Conservation (phyloP, 2,888 invertebrate genomes). For the Sisyra terminalis region DNA sequence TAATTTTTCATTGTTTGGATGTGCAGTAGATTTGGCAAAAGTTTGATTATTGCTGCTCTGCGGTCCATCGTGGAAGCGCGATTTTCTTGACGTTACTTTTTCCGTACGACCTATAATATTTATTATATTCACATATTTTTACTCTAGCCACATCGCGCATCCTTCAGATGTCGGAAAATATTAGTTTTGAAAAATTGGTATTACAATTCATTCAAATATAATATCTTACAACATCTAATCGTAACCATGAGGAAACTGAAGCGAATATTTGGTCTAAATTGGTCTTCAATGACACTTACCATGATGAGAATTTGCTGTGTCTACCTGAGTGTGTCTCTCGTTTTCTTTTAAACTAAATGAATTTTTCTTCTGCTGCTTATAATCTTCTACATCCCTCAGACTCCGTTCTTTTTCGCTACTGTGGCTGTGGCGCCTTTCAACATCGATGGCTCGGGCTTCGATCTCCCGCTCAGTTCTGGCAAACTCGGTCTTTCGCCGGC, state of each 20-base stretch:
- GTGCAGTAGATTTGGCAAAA: not conserved
- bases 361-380: conserved; percentile 26
- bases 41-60: conserved; percentile 2
- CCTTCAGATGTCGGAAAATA: not conserved
- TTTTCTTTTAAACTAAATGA: conserved; percentile 22
- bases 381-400: conserved; percentile 21
- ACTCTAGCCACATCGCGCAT: not conserved
- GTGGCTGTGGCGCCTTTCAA: conserved; percentile 36
- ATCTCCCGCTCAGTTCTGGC: conserved; percentile 61
- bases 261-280: not conserved
- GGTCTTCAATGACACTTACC: conserved; percentile 2
- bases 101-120: conserved; percentile 7
- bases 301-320: conserved; percentile 6
- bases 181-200: not conserved
- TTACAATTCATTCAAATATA: not conserved
- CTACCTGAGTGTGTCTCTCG: conserved; percentile 8
- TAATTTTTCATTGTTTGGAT: conserved; percentile 1
- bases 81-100: conserved; percentile 6
- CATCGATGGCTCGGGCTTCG: conserved; percentile 47
- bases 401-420: conserved; percentile 17
- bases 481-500: conserved; percentile 48
- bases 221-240: not conserved
- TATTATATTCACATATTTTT: not conserved
- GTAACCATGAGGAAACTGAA: not conserved
- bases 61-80: conserved; percentile 8